These are phyloP conservation scores for Oncorhynchus kisutch DNA, from an alignment of 2,113 vertebrate genomes.

Conservation along the genomic window DNA sequence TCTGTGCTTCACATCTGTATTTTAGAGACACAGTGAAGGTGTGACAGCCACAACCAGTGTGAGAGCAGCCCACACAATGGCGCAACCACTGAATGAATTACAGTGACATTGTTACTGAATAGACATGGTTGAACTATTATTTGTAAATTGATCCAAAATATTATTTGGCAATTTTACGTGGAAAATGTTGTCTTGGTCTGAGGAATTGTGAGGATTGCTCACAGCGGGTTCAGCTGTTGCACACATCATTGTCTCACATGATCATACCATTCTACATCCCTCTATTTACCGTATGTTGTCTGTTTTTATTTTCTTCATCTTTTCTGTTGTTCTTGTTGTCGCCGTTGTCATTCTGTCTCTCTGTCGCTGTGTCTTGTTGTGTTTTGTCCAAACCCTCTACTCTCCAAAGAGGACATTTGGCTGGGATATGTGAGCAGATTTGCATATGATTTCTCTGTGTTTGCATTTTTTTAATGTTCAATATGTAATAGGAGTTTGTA, in stretches of 20 bases:
- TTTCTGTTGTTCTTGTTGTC: constrained; percentile 47
- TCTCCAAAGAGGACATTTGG: constrained; percentile 95
- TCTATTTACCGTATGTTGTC: constrained; percentile 66
- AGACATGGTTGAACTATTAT: no score
- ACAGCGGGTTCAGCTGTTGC: constrained; percentile 55
- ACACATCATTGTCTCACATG: constrained; percentile 42
- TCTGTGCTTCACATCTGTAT: constrained; percentile 42
- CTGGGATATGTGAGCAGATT: constrained; percentile 98
- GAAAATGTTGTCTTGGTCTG: no score
- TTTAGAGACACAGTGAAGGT: constrained; percentile 38
- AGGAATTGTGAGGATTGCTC: not conserved
- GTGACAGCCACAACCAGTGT: constrained; percentile 55
- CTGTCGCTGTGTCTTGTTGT: constrained; percentile 56
- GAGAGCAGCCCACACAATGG: constrained; percentile 37
- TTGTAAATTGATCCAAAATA: no score
- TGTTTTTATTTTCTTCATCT: constrained; percentile 64
- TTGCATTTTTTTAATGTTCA: constrained; percentile 55
- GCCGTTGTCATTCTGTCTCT: no score
- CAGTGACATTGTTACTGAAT: no score
- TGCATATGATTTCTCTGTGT: constrained; percentile 65
- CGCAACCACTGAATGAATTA: not conserved
- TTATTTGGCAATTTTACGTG: no score
- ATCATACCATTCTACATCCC: constrained; percentile 31
- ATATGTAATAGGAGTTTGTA: constrained; percentile 4
- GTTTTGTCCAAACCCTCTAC: constrained; percentile 66